Conservation (phyloP, 2,113 vertebrate species). For the Pogona vitticeps region DNA sequence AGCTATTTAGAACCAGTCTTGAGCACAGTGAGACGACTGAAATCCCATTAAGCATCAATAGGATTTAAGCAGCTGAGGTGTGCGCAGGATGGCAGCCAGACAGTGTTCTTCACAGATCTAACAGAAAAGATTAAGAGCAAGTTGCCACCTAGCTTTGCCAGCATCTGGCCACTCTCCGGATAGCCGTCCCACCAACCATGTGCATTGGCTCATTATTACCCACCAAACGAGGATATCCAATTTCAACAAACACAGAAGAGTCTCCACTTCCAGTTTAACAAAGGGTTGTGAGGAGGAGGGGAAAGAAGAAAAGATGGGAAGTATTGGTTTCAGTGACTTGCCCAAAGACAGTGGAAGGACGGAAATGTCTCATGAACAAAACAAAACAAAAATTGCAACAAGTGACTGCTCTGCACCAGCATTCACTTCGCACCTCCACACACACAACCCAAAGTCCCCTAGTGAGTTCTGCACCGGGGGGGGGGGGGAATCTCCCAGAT, state of each 20-base stretch:
- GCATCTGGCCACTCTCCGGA: background rate
- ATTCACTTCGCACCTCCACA: background rate
- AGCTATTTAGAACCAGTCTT: background rate
- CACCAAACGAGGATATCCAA: background rate
- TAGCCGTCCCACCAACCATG: background rate
- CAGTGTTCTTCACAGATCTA: background rate
- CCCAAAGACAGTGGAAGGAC: background rate
- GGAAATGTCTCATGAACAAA: background rate
- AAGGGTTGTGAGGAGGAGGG: background rate
- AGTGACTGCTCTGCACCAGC: background rate
- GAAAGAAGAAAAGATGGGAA: background rate
- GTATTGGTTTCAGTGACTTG: conserved; percentile 10
- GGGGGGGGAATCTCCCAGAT: background rate
- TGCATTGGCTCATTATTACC: background rate
- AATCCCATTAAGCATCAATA: background rate
- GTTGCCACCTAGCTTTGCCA: background rate
- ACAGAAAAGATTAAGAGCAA: background rate
- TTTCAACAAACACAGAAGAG: background rate
- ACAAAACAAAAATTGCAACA: background rate
- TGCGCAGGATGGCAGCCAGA: background rate
- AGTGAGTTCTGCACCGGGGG: background rate
- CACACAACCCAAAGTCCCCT: no score
- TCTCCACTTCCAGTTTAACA: background rate
- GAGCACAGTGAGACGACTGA: background rate
- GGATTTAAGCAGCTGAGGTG: background rate